phyloP scores from a whole-genome alignment of 2,888 invertebrate genomes.

The Papilio elwesi region DNA sequence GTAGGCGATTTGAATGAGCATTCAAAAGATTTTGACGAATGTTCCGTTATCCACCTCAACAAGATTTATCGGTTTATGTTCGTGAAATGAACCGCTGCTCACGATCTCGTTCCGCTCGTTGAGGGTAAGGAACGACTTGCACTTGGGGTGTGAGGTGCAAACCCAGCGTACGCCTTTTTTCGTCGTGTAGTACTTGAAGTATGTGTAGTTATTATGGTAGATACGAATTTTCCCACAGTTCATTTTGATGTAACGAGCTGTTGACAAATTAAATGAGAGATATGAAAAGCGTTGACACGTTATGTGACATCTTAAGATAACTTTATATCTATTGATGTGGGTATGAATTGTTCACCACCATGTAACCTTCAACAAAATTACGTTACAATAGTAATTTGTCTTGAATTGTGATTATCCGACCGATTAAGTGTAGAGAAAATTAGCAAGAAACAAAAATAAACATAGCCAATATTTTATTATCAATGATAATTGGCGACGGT shows the following conservation, averaged over 20 bases:
- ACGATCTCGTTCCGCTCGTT: constrained; percentile 45
- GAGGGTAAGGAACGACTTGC: constrained; percentile 46
- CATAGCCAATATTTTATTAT: too few species aligned
- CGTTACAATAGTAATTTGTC: too few species aligned
- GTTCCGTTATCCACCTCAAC: constrained; percentile 16
- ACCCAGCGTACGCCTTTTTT: constrained; percentile 45
- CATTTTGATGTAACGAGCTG: constrained; percentile 23
- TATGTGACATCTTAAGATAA: too few species aligned
- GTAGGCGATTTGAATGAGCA: background rate
- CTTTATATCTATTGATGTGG: too few species aligned
- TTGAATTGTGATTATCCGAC: too few species aligned
- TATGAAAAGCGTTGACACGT: background rate
- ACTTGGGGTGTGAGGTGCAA: constrained; percentile 50
- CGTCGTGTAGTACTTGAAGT: constrained; percentile 47
- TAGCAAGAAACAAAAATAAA: too few species aligned
- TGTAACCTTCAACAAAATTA: too few species aligned
- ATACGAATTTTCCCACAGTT: constrained; percentile 42
- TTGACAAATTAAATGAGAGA: background rate
- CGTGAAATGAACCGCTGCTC: constrained; percentile 1
- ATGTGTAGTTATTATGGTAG: constrained; percentile 48
- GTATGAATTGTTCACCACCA: too few species aligned
- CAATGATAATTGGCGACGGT: too few species aligned
- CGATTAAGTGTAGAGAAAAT: too few species aligned
- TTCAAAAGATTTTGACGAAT: constrained; percentile 3
- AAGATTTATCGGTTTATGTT: constrained; percentile 19